These are phyloP conservation scores for Pagetopsis macropterus DNA, from an alignment of 2,797 vertebrate species.

Conservation along the genomic window DNA sequence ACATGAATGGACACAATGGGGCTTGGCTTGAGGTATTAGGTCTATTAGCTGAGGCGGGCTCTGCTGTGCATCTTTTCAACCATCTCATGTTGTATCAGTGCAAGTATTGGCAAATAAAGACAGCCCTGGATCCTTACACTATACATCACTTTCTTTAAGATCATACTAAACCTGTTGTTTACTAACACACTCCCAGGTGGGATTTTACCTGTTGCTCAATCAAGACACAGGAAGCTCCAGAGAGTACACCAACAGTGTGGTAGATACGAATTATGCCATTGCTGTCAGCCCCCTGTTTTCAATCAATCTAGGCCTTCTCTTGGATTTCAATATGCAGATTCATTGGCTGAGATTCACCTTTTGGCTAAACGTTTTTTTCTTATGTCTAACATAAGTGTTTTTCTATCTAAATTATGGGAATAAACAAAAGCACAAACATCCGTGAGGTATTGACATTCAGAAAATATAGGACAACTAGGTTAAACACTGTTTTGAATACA, in stretches of 20 bases:
- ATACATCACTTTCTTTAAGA: conserved; percentile 39
- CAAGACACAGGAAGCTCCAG: conserved; percentile 29
- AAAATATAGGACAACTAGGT: conserved; percentile 41
- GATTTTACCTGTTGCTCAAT: conserved; percentile 39
- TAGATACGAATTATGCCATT: conserved; percentile 34
- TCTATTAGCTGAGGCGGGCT: background rate
- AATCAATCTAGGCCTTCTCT: conserved; percentile 23
- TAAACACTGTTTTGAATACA: conserved; percentile 48
- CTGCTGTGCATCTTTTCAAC: background rate
- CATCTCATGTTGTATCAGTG: conserved; percentile 3
- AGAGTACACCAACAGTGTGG: conserved; percentile 23
- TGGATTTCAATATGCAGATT: conserved; percentile 24
- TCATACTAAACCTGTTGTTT: conserved; percentile 53
- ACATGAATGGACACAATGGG: conserved; percentile 9
- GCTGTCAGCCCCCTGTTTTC: conserved; percentile 31
- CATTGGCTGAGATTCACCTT: conserved; percentile 11
- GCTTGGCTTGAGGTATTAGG: conserved; percentile 6
- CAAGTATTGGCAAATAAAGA: background rate
- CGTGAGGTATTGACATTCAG: conserved; percentile 14
- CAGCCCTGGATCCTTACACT: conserved; percentile 46
- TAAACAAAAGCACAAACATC: conserved; percentile 8
- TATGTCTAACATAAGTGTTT: conserved; percentile 3
- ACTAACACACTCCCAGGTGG: conserved; percentile 41
- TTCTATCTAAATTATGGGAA: conserved; percentile 16
- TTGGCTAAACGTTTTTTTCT: conserved; percentile 23